A percentile compares a stretch with the other conserved stretches of the same genome.
phyloP scores from a whole-genome alignment of 2,888 invertebrate species.

The Rhagonycha lutea region DNA sequence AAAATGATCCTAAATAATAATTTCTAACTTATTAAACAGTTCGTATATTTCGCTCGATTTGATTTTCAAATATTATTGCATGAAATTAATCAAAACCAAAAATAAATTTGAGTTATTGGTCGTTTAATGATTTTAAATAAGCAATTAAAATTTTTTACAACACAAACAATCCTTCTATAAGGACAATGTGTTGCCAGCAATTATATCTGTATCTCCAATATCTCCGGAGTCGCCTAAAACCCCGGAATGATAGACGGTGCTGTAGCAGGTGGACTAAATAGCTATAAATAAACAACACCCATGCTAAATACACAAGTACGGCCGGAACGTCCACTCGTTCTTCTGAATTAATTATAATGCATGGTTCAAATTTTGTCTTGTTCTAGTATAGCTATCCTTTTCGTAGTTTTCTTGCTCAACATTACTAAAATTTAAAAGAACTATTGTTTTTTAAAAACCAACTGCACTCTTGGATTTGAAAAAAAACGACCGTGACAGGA shows the following conservation, averaged over 20 bases:
- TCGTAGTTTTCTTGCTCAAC: not conserved
- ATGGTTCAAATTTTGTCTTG: slow-evolving; percentile 28
- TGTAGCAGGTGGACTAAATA: slow-evolving; percentile 50
- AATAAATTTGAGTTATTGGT: not conserved
- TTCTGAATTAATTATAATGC: slow-evolving; percentile 42
- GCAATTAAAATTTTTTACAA: slow-evolving; percentile 16
- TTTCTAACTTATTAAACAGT: slow-evolving; percentile 3
- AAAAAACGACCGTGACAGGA: slow-evolving; percentile 60
- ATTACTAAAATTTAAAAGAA: not conserved
- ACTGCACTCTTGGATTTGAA: not conserved
- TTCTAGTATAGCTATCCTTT: slow-evolving; percentile 16
- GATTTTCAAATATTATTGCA: not conserved
- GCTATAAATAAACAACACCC: slow-evolving; percentile 43
- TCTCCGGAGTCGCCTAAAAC: slow-evolving; percentile 39
- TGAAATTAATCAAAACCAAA: not conserved
- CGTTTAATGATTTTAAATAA: not conserved
- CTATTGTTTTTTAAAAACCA: not conserved
- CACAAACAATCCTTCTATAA: slow-evolving; percentile 45
- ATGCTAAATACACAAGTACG: slow-evolving; percentile 37
- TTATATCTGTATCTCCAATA: slow-evolving; percentile 49
- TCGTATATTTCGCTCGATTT: not conserved
- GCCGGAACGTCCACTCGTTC: slow-evolving; percentile 35
- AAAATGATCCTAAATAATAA: slow-evolving; percentile 13
- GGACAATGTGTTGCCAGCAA: slow-evolving; percentile 51
- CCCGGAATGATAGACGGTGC: slow-evolving; percentile 47